Conservation (phyloP, 2,113 vertebrate species). For the Poecile atricapillus region DNA sequence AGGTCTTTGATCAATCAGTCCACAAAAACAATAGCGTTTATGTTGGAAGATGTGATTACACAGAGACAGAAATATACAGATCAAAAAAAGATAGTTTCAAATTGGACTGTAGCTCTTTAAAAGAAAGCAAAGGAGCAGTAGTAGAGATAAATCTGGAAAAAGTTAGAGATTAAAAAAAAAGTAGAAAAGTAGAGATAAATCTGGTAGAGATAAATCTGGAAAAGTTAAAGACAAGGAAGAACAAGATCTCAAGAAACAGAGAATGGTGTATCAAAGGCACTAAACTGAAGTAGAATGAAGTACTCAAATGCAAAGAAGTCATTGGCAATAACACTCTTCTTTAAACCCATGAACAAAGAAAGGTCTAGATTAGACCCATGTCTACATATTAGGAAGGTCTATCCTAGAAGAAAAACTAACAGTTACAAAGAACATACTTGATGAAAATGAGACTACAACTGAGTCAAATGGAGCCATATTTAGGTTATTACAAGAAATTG, state of each 20-base stretch:
- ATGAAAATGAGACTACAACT: not conserved
- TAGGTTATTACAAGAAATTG: not conserved
- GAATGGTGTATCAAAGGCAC: not conserved
- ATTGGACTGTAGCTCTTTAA: not conserved
- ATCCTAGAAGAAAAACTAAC: not conserved
- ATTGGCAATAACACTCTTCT: not conserved
- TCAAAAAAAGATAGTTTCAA: not conserved
- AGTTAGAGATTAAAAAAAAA: too few relatives aligned
- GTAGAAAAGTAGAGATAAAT: not conserved
- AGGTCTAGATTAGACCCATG: not conserved
- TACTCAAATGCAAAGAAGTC: not conserved
- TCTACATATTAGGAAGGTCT: not conserved
- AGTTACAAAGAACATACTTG: not conserved
- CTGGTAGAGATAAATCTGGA: not conserved
- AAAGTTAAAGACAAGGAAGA: not conserved
- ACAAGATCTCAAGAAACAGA: not conserved
- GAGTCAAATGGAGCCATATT: not conserved
- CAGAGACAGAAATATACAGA: not conserved
- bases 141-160: not conserved
- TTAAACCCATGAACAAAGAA: not conserved
- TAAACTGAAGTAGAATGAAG: not conserved
- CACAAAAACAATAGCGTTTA: not conserved
- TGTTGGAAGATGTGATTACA: not conserved
- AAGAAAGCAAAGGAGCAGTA: not conserved
- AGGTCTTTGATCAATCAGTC: not conserved